phyloP scores from a whole-genome alignment of 2,888 invertebrate genomes.

The Leptinotarsa rubiginosa region DNA sequence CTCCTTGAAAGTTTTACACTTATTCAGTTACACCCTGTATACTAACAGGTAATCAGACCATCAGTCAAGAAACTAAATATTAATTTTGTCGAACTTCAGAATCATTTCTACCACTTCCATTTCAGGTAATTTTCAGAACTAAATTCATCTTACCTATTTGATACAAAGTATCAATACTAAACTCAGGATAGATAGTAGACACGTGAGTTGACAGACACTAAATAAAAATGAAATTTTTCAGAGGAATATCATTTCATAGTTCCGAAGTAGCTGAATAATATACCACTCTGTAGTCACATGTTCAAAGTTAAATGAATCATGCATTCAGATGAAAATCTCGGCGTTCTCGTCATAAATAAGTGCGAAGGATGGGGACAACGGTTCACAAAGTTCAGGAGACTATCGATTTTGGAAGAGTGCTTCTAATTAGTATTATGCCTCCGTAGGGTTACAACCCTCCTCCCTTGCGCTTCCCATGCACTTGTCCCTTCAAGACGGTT shows the following conservation, averaged over 20 bases:
- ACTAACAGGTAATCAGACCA: too few species aligned
- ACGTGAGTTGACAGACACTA: too few species aligned
- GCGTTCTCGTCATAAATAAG: constrained; percentile 42
- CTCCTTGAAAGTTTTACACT: too few species aligned
- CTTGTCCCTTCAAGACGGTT: constrained; percentile 31
- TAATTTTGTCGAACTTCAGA: too few species aligned
- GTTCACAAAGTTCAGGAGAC: constrained; percentile 13
- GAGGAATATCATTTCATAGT: not conserved
- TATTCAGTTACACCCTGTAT: too few species aligned
- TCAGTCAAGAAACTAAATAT: too few species aligned
- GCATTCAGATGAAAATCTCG: constrained; percentile 30
- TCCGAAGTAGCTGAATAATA: not conserved
- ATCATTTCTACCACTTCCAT: too few species aligned
- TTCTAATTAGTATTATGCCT: constrained; percentile 44
- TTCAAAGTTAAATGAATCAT: constrained; percentile 37
- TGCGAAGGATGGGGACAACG: constrained; percentile 46
- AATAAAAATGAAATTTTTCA: not conserved
- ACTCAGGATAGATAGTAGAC: too few species aligned
- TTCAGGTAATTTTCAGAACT: too few species aligned
- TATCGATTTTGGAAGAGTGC: constrained; percentile 43
- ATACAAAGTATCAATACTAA: too few species aligned
- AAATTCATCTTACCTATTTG: too few species aligned
- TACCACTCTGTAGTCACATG: constrained; percentile 29
- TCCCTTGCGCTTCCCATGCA: constrained; percentile 34
- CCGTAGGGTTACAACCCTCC: constrained; percentile 37